These are phyloP conservation scores for Sebastiscus tertius DNA, from an alignment of 2,797 vertebrate genomes.

Conservation along the genomic window DNA sequence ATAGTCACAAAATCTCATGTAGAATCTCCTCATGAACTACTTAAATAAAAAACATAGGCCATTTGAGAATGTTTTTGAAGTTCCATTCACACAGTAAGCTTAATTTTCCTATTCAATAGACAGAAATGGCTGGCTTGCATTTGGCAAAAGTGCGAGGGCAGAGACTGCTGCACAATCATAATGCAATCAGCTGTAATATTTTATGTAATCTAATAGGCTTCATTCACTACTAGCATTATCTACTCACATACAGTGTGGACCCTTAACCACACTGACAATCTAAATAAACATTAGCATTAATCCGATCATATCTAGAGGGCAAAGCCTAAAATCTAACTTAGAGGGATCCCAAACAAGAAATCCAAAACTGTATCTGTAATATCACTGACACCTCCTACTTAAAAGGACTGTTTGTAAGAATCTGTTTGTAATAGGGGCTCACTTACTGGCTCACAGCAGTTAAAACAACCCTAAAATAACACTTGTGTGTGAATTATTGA, in stretches of 20 bases:
- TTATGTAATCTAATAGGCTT: slow-evolving; percentile 11
- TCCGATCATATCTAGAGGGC: background rate
- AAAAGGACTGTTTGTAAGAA: too few species aligned
- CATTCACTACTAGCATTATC: slow-evolving; percentile 6
- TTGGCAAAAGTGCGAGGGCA: background rate
- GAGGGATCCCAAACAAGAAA: background rate
- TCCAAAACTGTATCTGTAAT: background rate
- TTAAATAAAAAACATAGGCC: background rate
- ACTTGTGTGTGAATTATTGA: background rate
- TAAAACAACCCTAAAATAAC: slow-evolving; percentile 17
- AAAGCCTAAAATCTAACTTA: background rate
- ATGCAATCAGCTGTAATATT: slow-evolving; percentile 28
- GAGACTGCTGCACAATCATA: slow-evolving; percentile 6
- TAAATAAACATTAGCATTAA: slow-evolving; percentile 1
- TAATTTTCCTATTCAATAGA: background rate
- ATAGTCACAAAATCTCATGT: background rate
- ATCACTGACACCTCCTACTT: background rate
- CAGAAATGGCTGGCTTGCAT: background rate
- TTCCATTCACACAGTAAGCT: background rate
- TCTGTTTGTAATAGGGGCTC: background rate
- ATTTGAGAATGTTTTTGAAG: background rate
- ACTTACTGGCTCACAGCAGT: background rate
- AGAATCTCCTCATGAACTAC: background rate
- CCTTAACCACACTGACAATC: background rate
- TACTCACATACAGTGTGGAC: background rate